Base-by-base conservation (phyloP, 2,113 vertebrate species). In the Amazona vittata region DNA sequence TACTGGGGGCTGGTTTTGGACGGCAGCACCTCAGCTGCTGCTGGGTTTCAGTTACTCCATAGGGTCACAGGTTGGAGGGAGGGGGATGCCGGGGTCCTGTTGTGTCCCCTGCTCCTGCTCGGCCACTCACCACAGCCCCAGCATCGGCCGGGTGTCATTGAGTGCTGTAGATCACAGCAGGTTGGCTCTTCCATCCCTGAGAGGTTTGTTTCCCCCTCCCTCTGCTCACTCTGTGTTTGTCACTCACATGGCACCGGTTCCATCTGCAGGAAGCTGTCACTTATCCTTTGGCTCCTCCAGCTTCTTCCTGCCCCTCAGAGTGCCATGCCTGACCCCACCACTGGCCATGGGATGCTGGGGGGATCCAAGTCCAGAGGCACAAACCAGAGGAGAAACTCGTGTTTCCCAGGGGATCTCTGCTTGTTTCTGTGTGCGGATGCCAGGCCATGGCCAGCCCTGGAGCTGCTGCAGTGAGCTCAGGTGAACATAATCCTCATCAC, bases 261-360 rank as follows among this genome's bases (percentile, higher is more conserved):
- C 86, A 83, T 89, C 89, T 86, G 93, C 83, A 93, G 86, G 94
- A 86, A 95, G 86, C 93, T 41, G 79, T 29, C 52, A 93, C 92
- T 90, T 33, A 35, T 91, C 65, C 63, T 59, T 37, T 52, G 78
- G 43, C 52, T 91, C 64, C 69, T 63, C 46, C 7, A 1, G 80
- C 83, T 79, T 90, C 90, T 96, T 94, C 69, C 92, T 75, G 69
- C 64, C 19, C 25, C 47, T 20, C 33, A 0, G 52, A 69, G 37
- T 20, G 35, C 22, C 57, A 16, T 0, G 33, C 26, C 0, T 0
- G 20, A 11, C 26, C 49, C 35, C 46, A 12, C 46, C 22, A 18
- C 37, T 10, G 57, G 50, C 57, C 7, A 1, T 1, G 12, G 33
- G 39, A 24, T 6, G 43, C 41, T 35, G 63, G 24, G 35, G 28